A percentile compares a stretch with the other conserved stretches of the same genome.
Conservation (phyloP, 2,888 invertebrate genomes). For the Plebejus anna region DNA sequence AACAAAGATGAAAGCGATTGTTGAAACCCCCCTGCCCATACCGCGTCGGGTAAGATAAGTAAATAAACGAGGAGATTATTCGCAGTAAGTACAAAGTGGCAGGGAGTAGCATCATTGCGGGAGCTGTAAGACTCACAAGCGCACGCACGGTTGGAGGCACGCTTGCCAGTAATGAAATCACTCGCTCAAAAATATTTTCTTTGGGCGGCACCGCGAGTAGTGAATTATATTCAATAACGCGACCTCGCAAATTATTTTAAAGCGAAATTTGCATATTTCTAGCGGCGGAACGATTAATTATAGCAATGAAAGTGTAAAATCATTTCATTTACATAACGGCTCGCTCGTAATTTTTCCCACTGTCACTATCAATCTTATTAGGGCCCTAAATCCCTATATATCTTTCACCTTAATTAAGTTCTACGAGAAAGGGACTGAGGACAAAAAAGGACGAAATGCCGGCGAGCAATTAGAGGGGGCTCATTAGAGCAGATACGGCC, state of each 20-base stretch:
- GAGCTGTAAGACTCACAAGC: not conserved
- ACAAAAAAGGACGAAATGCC: slow-evolving; percentile 21
- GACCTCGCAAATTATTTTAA: not conserved
- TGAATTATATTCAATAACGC: not conserved
- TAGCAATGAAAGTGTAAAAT: not conserved
- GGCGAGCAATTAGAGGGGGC: slow-evolving; percentile 11
- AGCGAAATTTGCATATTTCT: slow-evolving; percentile 2
- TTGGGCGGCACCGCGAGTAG: not conserved
- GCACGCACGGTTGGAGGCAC: too few species aligned
- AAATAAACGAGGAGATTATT: not conserved
- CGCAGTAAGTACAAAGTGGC: not conserved
- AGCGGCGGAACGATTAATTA: not conserved
- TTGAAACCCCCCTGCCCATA: not conserved
- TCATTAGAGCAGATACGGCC: slow-evolving; percentile 1
- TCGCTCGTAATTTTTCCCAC: slow-evolving; percentile 8
- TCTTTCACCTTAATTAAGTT: slow-evolving; percentile 27
- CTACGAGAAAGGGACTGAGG: slow-evolving; percentile 11
- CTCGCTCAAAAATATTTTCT: not conserved
- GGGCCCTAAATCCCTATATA: slow-evolving; percentile 21
- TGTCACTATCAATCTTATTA: slow-evolving; percentile 26
- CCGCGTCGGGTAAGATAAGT: not conserved
- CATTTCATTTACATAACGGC: slow-evolving; percentile 17
- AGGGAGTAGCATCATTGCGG: not conserved
- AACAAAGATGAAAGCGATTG: slow-evolving; percentile 4
- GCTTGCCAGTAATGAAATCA: too few species aligned